Percentiles rank a stretch among this genome's conserved stretches.
phyloP scores from a whole-genome alignment of 2,113 vertebrate genomes.

The Lichenostomus cassidix region DNA sequence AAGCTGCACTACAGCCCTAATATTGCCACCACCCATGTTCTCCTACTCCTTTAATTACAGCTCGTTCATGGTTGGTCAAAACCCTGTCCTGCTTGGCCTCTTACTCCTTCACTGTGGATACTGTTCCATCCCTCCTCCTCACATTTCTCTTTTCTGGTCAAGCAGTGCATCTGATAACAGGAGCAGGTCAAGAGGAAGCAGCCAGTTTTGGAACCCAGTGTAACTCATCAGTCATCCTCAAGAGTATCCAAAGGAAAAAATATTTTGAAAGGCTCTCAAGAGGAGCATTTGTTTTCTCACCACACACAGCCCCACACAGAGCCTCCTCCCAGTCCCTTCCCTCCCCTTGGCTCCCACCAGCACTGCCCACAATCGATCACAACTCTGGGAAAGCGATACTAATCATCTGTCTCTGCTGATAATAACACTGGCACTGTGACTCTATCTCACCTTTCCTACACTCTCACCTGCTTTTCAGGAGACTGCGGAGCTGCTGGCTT shows the following conservation, averaged over 20 bases:
- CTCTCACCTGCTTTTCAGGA: not conserved
- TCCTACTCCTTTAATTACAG: not conserved
- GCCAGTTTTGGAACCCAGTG: not conserved
- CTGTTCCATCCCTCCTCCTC: not conserved
- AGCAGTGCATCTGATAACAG: not conserved
- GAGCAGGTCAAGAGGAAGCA: not conserved
- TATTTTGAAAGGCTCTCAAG: not conserved
- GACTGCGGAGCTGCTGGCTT: accelerated
- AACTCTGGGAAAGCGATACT: accelerated
- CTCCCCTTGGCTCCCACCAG: not conserved
- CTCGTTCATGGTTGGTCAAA: not conserved
- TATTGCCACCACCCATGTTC: not conserved
- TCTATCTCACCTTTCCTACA: not conserved
- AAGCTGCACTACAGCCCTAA: not conserved
- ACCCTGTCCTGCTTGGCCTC: not conserved
- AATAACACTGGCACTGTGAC: not conserved
- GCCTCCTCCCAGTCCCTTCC: not conserved
- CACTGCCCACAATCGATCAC: not conserved
- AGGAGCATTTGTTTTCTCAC: not conserved
- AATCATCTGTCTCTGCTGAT: not conserved
- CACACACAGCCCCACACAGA: accelerated
- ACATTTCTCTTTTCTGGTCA: not conserved
- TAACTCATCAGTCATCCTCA: not conserved
- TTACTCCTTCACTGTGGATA: not conserved
- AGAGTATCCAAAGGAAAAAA: not conserved